Conservation (phyloP, 2,888 invertebrate species). For the Ellobium chinense region DNA sequence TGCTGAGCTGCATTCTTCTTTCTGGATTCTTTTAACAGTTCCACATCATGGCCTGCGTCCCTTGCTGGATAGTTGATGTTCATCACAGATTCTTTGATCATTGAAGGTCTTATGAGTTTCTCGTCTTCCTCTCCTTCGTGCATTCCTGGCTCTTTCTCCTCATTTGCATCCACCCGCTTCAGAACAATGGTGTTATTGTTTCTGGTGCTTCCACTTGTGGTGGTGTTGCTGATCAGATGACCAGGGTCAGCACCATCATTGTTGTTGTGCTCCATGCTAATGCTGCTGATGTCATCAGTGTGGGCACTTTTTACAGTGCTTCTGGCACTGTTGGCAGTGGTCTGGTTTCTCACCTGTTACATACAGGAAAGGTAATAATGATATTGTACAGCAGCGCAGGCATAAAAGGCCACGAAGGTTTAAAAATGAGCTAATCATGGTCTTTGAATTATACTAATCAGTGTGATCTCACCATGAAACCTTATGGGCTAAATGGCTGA, state of each 20-base stretch:
- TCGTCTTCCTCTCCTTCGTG: slow-evolving; percentile 25
- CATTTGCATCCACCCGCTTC: slow-evolving; percentile 19
- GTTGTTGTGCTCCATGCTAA: not conserved
- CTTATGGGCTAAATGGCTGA: too few relatives aligned
- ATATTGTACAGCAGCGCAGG: too few relatives aligned
- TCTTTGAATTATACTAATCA: too few relatives aligned
- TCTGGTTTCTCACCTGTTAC: slow-evolving; percentile 57
- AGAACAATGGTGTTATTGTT: slow-evolving; percentile 20
- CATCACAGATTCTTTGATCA: slow-evolving; percentile 35
- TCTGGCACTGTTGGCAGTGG: slow-evolving; percentile 56
- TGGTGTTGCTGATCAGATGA: not conserved
- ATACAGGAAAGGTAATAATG: too few relatives aligned
- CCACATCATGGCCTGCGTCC: not conserved
- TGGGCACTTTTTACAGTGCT: slow-evolving; percentile 25
- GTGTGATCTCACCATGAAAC: too few relatives aligned
- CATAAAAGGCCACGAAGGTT: too few relatives aligned
- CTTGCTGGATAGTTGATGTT: slow-evolving; percentile 9
- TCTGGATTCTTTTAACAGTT: slow-evolving; percentile 15
- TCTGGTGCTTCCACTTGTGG: not conserved
- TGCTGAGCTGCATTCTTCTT: slow-evolving; percentile 17
- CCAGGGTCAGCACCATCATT: not conserved
- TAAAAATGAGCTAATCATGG: too few relatives aligned
- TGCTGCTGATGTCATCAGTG: slow-evolving; percentile 17
- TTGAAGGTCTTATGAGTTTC: slow-evolving; percentile 12
- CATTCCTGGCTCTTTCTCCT: not conserved